Evolutionary conservation across 2,797 vertebrate species (phyloP).

Genomic region (Leucoraja ocellata): DNA sequence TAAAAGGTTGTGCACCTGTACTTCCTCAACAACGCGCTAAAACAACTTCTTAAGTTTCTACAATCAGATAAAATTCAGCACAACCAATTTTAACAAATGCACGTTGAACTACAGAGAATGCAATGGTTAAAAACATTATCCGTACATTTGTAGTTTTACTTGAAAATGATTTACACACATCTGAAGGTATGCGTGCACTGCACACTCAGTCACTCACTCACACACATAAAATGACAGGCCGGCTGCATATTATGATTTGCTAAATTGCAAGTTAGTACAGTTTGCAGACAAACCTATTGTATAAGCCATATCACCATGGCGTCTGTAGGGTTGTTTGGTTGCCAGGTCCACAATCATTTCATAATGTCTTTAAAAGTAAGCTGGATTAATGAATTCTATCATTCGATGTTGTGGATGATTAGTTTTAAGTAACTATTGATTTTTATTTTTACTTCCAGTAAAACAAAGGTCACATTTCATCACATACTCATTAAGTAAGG

Average conservation of each 20-base stretch:
- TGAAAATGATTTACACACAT: constrained; percentile 1
- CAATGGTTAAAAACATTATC: neutral
- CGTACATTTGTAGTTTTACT: neutral
- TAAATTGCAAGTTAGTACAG: constrained; percentile 18
- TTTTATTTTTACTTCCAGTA: neutral
- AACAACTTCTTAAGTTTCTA: neutral
- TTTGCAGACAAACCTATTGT: constrained; percentile 1
- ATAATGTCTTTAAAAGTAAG: neutral
- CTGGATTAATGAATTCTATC: neutral
- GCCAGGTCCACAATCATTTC: neutral
- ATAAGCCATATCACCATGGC: neutral
- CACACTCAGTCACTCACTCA: too few relatives aligned
- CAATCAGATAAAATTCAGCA: neutral
- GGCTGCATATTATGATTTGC: constrained; percentile 10
- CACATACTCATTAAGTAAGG: neutral
- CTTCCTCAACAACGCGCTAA: neutral
- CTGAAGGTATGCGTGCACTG: too few relatives aligned
- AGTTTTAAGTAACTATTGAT: neutral
- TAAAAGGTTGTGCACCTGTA: too few relatives aligned
- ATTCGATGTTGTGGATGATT: neutral
- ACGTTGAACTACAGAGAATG: neutral
- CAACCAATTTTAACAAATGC: neutral
- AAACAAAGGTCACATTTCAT: constrained; percentile 10
- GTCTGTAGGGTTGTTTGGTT: neutral
- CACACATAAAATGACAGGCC: neutral